Percentiles rank a stretch among this genome's conserved stretches.
phyloP scores from a whole-genome alignment of 2,113 vertebrate genomes.

The Bambusicola thoracicus region DNA sequence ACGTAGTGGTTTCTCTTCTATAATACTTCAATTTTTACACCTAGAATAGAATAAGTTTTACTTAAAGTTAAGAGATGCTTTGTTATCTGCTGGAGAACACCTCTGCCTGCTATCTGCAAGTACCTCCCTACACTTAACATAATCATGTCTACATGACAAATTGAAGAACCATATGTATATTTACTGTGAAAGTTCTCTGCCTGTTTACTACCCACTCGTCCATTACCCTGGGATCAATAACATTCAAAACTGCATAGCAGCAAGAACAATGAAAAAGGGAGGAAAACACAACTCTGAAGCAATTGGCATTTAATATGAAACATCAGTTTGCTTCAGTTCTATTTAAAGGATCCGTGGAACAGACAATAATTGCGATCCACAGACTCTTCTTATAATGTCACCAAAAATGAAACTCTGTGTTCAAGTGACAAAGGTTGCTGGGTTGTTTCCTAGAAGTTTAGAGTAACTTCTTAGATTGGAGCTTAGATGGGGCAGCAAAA shows the following conservation, averaged over 20 bases:
- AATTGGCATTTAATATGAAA: not conserved
- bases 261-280: slow-evolving; percentile 15
- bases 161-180: not conserved
- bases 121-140: not conserved
- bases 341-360: not conserved
- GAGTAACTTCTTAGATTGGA: not conserved
- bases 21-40: not conserved
- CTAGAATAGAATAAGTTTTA: not conserved
- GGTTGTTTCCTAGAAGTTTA: not conserved
- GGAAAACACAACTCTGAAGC: slow-evolving; percentile 4
- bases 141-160: not conserved
- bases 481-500: not conserved
- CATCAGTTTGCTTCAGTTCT: not conserved
- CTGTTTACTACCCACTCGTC: not conserved
- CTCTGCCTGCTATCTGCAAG: not conserved
- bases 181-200: not conserved
- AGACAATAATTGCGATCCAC: not conserved
- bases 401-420: not conserved
- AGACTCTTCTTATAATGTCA: not conserved
- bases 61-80: not conserved
- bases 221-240: not conserved
- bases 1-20: not conserved
- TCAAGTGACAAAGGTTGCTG: not conserved
- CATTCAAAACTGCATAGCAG: slow-evolving; percentile 8
- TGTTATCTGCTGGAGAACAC: not conserved